phyloP scores from a whole-genome alignment of 1,140 invertebrate species.

The Diploscapter pachys region DNA sequence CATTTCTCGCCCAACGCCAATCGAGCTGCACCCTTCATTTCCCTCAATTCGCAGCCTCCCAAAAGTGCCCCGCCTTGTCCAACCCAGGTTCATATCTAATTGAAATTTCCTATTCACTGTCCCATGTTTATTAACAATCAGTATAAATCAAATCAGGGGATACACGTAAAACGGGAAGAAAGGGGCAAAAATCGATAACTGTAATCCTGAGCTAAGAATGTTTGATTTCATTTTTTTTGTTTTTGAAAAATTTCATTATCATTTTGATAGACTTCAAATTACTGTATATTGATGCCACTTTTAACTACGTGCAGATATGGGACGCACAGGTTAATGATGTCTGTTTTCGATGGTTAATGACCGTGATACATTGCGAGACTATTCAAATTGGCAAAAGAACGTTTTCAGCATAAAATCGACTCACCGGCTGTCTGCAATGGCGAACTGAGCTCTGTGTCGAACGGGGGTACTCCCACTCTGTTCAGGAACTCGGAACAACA shows the following conservation, averaged over 20 bases:
- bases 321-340: too few species aligned
- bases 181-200: not conserved
- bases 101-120: not conserved
- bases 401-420: too few species aligned
- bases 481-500: too few species aligned
- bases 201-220: not conserved
- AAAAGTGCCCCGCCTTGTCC: constrained; percentile 33
- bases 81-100: constrained; percentile 11
- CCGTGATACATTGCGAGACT: too few species aligned
- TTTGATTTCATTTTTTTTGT: not conserved
- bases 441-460: too few species aligned
- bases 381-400: too few species aligned
- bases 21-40: constrained; percentile 7
- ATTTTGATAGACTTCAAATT: not conserved
- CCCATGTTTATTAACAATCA: not conserved
- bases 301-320: too few species aligned
- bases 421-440: too few species aligned
- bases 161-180: not conserved
- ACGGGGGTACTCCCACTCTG: too few species aligned
- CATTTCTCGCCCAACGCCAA: not conserved
- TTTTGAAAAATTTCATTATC: not conserved
- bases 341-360: too few species aligned
- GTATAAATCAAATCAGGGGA: not conserved
- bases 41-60: constrained; percentile 24
- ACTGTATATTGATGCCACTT: too few species aligned